These are phyloP conservation scores for Venturia canescens DNA, from an alignment of 1,140 invertebrate species.

Conservation along the genomic window DNA sequence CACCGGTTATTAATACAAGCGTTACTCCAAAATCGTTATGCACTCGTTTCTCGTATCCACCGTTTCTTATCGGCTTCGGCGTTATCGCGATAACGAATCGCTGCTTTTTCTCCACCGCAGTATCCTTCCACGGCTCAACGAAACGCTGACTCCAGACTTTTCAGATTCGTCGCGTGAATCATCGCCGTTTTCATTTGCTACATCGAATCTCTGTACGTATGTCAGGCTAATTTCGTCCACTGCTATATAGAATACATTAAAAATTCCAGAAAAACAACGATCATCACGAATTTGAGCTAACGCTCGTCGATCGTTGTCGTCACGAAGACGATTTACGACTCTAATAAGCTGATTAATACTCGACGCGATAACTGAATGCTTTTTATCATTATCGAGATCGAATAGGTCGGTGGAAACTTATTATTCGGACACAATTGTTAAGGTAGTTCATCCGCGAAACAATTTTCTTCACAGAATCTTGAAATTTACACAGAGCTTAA, in stretches of 20 bases:
- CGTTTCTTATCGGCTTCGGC: slow-evolving; percentile 37
- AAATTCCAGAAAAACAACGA: background rate
- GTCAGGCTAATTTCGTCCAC: background rate
- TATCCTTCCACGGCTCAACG: background rate
- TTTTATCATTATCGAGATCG: too few species aligned
- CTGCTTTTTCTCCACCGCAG: background rate
- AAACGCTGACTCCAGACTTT: background rate
- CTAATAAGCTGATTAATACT: too few species aligned
- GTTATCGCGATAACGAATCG: slow-evolving; percentile 44
- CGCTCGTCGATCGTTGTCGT: too few species aligned
- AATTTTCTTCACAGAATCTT: too few species aligned
- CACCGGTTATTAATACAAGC: background rate
- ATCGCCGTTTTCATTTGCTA: background rate
- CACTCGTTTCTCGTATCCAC: background rate
- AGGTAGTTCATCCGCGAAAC: too few species aligned
- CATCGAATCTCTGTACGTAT: background rate
- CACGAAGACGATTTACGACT: too few species aligned
- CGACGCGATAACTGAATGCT: too few species aligned
- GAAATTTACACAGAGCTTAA: too few species aligned
- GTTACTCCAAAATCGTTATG: slow-evolving; percentile 14
- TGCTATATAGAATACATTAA: background rate
- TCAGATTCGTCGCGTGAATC: background rate
- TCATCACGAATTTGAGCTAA: too few species aligned
- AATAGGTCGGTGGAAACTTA: too few species aligned
- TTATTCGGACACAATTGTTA: too few species aligned